Percentiles rank a stretch among this genome's conserved stretches.
These are phyloP conservation scores for Macroteleia sp. DNA, from an alignment of 2,888 invertebrate genomes.

Conservation along the genomic window DNA sequence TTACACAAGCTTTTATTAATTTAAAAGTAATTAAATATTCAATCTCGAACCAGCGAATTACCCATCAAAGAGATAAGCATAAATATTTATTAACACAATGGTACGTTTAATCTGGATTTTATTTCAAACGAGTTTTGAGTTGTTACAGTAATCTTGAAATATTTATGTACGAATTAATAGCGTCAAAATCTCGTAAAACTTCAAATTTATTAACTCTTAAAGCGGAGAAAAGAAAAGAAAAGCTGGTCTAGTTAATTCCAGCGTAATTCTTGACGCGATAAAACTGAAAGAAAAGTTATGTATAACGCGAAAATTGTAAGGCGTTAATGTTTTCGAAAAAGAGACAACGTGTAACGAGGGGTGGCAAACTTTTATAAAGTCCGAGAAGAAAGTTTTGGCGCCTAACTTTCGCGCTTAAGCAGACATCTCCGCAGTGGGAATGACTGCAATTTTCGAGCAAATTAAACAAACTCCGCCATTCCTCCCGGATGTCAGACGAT, in stretches of 20 bases:
- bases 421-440: conserved; percentile 35
- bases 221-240: not conserved
- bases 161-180: not conserved
- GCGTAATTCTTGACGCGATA: not conserved
- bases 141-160: too few species aligned
- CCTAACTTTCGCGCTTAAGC: conserved; percentile 47
- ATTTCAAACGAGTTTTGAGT: too few species aligned
- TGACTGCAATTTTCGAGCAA: conserved; percentile 60
- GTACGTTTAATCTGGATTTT: too few species aligned
- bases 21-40: conserved; percentile 10
- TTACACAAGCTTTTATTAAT: too few species aligned
- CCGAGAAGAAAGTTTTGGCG: conserved; percentile 36
- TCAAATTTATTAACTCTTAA: not conserved
- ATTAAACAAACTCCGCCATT: conserved; percentile 60
- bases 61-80: too few species aligned
- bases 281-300: conserved; percentile 11
- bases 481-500: conserved; percentile 35
- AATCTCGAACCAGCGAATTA: too few species aligned
- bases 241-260: conserved; percentile 1
- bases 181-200: not conserved
- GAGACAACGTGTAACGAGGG: conserved; percentile 39
- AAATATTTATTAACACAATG: too few species aligned
- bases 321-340: conserved; percentile 19
- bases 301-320: conserved; percentile 33
- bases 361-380: conserved; percentile 30